Base-by-base conservation (phyloP, 2,113 vertebrate genomes). In the Triplophysa tibetana region DNA sequence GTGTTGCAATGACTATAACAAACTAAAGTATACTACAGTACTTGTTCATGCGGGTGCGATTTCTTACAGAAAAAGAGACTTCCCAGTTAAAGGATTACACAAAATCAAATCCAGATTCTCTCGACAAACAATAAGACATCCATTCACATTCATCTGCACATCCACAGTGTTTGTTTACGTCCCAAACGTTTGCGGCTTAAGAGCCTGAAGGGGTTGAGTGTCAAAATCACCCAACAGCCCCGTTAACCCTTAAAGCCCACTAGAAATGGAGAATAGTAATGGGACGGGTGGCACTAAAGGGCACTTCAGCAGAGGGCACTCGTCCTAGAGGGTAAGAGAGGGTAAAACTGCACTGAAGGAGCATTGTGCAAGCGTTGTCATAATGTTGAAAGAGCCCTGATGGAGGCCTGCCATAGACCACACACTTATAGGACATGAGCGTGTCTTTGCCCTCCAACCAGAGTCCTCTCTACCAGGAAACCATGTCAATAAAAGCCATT, bases 251-350 rank as follows among this genome's bases (percentile, higher is more conserved):
- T 16, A 62, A 29, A 48, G 69, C 16, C 43, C 45, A 33, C 66
- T 17, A 45, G 45, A 62, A 26, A 56, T 6, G 26, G 17, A 19
- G n/a, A 50, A 52, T 10, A 38, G 33, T 21, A 67, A 77, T 54
- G 33, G 65, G 54, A 24, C n/a, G 38, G 58, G 48, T 26, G 38
- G 33, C 33, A 33, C 52, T 50, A 41, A 69, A 62, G n/a, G 69
- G n/a, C 43, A 50, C 77, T 79, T 70, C 67, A 79, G 56, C 56
- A 4, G 67, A 62, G 77, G 48, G 67, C 77, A 67, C 24, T 50
- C 61, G 12, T 66, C 38, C 77, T 23, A n/a, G 26, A 14, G 21
- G 33, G 38, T 41, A 17, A 43, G 58, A 56, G 19, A 0, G 50
- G 50, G 1, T 29, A 54, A n/a, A 70, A 70, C 26, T 24, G 24